These are phyloP conservation scores for Hozukius guyotensis DNA, from an alignment of 2,797 vertebrate species.

Conservation along the genomic window DNA sequence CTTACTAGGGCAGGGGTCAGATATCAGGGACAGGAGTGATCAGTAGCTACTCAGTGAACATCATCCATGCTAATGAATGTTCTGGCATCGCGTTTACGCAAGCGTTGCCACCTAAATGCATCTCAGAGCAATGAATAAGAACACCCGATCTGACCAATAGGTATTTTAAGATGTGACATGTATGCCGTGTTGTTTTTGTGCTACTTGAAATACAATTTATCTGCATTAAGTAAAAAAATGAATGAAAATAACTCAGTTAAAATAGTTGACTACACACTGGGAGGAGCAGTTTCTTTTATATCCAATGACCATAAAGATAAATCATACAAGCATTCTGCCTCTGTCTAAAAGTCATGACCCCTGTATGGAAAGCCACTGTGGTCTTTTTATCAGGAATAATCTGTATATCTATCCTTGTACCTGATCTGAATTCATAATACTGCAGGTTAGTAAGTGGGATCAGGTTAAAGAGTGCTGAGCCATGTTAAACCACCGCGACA, in stretches of 20 bases:
- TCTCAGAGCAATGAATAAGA: slow-evolving; percentile 34
- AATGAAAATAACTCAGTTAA: background rate
- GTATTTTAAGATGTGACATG: slow-evolving; percentile 1
- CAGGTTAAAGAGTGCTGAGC: slow-evolving; percentile 79
- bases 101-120: slow-evolving; percentile 38
- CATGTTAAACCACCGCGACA: slow-evolving; percentile 77
- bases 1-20: slow-evolving; percentile 75
- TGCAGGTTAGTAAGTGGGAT: slow-evolving; percentile 71
- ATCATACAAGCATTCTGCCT: background rate
- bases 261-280: background rate
- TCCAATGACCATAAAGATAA: background rate
- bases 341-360: slow-evolving; percentile 13
- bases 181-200: background rate
- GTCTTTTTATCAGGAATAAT: slow-evolving; percentile 57
- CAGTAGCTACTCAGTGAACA: slow-evolving; percentile 70
- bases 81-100: slow-evolving; percentile 42
- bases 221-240: background rate
- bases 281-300: background rate
- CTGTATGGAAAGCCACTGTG: slow-evolving; percentile 48
- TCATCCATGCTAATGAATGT: slow-evolving; percentile 70
- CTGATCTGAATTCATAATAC: slow-evolving; percentile 80
- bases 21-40: slow-evolving; percentile 72
- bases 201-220: background rate
- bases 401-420: slow-evolving; percentile 68
- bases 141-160: background rate